Evolutionary conservation across 64 coral and sea anemone species (phyloP).

Genomic region (Montipora cactus): DNA sequence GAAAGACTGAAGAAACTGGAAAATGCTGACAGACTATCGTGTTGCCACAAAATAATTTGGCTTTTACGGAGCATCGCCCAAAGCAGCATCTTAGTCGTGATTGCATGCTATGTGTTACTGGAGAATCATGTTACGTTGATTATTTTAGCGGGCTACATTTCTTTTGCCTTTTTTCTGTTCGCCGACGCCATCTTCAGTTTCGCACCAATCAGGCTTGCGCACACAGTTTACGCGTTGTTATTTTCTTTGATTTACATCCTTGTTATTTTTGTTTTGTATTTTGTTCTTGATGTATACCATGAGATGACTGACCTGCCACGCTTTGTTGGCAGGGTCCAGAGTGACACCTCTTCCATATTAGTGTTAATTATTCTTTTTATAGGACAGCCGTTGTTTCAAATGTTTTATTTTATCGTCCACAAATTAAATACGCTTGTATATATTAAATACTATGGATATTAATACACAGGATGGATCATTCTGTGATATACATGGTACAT

Average conservation of each 20-base stretch:
- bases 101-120: not conserved
- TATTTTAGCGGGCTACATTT: not conserved
- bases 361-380: not conserved
- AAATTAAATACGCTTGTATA: constrained; percentile 19
- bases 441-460: constrained; percentile 11
- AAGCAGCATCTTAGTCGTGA: not conserved
- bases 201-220: constrained; percentile 17
- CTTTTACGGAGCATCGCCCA: not conserved
- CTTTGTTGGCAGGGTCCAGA: not conserved
- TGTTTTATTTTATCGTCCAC: not conserved
- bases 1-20: not conserved
- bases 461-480: not conserved
- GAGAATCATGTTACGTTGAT: not conserved
- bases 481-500: not conserved
- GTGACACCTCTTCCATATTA: not conserved
- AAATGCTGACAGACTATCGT: not conserved
- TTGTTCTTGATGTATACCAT: not conserved
- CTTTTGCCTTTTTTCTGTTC: not conserved
- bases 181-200: constrained; percentile 21
- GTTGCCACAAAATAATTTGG: constrained; percentile 28
- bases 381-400: constrained; percentile 29
- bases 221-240: constrained; percentile 25
- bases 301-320: not conserved
- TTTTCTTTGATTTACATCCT: constrained; percentile 27
- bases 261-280: constrained; percentile 2